These are phyloP conservation scores for Neodiprion pinetum DNA, from an alignment of 1,140 invertebrate genomes.

Conservation along the genomic window DNA sequence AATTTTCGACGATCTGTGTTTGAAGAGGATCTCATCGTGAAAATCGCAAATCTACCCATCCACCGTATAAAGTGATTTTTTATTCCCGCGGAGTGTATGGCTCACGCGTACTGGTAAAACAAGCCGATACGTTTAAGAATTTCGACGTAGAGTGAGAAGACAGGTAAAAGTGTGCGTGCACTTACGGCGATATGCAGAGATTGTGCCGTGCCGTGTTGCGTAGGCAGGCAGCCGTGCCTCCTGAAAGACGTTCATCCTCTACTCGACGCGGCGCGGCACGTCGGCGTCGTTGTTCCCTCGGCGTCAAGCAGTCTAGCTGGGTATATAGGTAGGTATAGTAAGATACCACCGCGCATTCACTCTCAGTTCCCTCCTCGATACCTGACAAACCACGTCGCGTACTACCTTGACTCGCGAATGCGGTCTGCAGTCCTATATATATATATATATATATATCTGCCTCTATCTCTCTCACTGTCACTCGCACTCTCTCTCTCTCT, in stretches of 20 bases:
- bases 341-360: background rate
- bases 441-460: background rate
- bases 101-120: too few relatives aligned
- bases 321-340: background rate
- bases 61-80: background rate
- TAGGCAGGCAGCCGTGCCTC: too few relatives aligned
- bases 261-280: background rate
- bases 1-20: background rate
- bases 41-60: background rate
- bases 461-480: background rate
- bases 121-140: too few relatives aligned
- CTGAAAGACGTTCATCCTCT: too few relatives aligned
- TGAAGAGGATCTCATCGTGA: background rate
- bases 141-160: too few relatives aligned
- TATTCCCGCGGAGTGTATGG: too few relatives aligned
- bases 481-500: slow-evolving; percentile 13
- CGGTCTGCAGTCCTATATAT: background rate
- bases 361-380: background rate
- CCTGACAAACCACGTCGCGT: background rate
- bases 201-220: too few relatives aligned
- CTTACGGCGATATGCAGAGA: too few relatives aligned
- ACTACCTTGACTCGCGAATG: background rate
- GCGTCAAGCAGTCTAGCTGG: slow-evolving; percentile 1
- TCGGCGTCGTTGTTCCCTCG: background rate
- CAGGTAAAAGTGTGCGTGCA: too few relatives aligned